phyloP scores from a whole-genome alignment of 2,797 vertebrate species.

The Chaetophractus vellerosus region DNA sequence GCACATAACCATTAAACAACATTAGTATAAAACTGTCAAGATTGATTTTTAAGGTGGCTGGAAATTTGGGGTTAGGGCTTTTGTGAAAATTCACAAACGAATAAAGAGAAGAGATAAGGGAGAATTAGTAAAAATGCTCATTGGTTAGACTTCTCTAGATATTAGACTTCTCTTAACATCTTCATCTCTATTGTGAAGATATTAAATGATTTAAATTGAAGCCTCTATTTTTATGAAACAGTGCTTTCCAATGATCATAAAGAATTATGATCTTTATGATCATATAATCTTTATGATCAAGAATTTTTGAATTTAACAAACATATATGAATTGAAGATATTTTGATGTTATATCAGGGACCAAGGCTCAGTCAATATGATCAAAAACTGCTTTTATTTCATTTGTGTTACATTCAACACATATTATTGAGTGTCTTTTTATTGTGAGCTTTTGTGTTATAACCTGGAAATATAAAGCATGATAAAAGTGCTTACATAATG shows the following conservation, averaged over 20 bases:
- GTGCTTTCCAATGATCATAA: not conserved
- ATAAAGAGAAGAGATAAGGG: not conserved
- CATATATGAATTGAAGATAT: not conserved
- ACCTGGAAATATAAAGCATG: not conserved
- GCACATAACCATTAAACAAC: not conserved
- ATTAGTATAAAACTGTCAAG: not conserved
- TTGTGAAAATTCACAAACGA: conserved; percentile 5
- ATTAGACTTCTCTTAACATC: no score
- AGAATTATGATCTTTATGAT: no score
- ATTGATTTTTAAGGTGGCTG: conserved; percentile 18
- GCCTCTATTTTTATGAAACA: not conserved
- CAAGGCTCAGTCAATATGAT: not conserved
- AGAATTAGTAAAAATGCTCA: not conserved
- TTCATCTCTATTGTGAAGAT: not conserved
- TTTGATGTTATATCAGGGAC: conserved; percentile 39
- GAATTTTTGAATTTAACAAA: conserved; percentile 28
- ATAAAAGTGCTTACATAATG: not conserved
- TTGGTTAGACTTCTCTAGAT: no score
- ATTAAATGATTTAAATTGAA: conserved; percentile 21
- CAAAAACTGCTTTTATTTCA: not conserved
- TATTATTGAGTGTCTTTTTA: not conserved
- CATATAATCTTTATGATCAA: not conserved
- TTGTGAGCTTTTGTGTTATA: not conserved
- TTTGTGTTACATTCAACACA: not conserved
- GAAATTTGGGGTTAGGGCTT: not conserved